Conservation (phyloP, 2,113 vertebrate species). For the Syngnathoides biaculeatus region DNA sequence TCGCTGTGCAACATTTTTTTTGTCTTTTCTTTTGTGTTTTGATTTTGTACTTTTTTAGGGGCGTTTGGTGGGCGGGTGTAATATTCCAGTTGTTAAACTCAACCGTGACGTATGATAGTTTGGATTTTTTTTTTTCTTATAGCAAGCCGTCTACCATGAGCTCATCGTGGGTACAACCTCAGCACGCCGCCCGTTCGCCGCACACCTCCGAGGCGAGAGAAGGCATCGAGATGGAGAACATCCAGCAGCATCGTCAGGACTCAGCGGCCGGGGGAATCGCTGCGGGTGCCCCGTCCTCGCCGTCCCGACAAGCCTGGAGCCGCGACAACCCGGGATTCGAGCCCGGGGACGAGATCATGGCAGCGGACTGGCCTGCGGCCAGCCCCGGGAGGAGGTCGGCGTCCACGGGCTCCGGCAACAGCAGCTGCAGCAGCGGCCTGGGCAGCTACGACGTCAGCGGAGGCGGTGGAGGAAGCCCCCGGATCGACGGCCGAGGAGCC, state of each 20-base stretch:
- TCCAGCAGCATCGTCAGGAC: constrained; percentile 38
- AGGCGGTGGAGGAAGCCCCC: constrained; percentile 51
- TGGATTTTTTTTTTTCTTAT: too few relatives aligned
- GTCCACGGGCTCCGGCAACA: constrained; percentile 72
- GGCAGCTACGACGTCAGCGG: constrained; percentile 62
- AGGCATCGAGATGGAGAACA: constrained; percentile 77
- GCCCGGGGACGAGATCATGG: constrained; percentile 84
- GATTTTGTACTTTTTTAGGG: too few relatives aligned
- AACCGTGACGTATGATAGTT: not conserved
- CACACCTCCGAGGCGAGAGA: constrained; percentile 55
- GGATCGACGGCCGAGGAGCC: constrained; percentile 58
- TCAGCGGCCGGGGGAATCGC: constrained; percentile 63
- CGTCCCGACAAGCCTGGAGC: constrained; percentile 92
- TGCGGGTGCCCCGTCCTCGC: constrained; percentile 76
- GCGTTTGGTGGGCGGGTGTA: not conserved
- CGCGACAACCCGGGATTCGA: constrained; percentile 92
- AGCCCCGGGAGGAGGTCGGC: constrained; percentile 76
- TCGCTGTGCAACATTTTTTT: not conserved
- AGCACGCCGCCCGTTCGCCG: constrained; percentile 50
- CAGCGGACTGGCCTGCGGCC: constrained; percentile 79
- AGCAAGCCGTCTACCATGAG: constrained; percentile 59
- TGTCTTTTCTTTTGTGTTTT: not conserved
- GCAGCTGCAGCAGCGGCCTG: constrained; percentile 69
- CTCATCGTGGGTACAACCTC: constrained; percentile 70
- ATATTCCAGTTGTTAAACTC: not conserved